phyloP scores from a whole-genome alignment of 2,113 vertebrate genomes.

The Gnathonemus echidnorhynchus region DNA sequence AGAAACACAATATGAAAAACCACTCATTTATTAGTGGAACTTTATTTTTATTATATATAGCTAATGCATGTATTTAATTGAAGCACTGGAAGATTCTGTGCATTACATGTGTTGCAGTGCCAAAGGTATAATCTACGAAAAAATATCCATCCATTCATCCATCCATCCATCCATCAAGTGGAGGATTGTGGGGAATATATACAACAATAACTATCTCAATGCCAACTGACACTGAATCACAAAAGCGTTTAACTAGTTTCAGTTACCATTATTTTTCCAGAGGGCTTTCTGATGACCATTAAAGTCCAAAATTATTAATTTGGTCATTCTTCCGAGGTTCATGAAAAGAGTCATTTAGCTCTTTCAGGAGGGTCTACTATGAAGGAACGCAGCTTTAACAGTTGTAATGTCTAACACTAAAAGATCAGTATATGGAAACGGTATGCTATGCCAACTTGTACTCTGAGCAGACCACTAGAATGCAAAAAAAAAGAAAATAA shows the following conservation, averaged over 20 bases:
- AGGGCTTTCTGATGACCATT: neutral
- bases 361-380: slow-evolving; percentile 39
- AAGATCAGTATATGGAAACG: slow-evolving; percentile 56
- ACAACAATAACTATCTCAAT: slow-evolving; percentile 2
- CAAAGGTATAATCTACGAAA: neutral
- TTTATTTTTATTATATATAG: slow-evolving; percentile 32
- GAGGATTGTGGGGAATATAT: neutral
- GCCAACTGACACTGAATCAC: slow-evolving; percentile 7
- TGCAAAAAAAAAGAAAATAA: slow-evolving; percentile 31
- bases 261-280: slow-evolving; percentile 43
- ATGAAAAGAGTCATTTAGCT: slow-evolving; percentile 49
- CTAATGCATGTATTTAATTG: neutral
- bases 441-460: slow-evolving; percentile 45
- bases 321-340: slow-evolving; percentile 48
- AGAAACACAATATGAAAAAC: neutral
- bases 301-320: slow-evolving; percentile 41
- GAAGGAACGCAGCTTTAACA: slow-evolving; percentile 44
- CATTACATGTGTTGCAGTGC: neutral
- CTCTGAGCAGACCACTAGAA: slow-evolving; percentile 24
- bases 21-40: neutral
- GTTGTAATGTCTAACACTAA: slow-evolving; percentile 45
- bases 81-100: slow-evolving; percentile 14
- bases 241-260: slow-evolving; percentile 34
- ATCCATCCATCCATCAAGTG: neutral
- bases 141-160: neutral